Conservation (phyloP, 2,113 vertebrate genomes). For the Lates calcarifer region DNA sequence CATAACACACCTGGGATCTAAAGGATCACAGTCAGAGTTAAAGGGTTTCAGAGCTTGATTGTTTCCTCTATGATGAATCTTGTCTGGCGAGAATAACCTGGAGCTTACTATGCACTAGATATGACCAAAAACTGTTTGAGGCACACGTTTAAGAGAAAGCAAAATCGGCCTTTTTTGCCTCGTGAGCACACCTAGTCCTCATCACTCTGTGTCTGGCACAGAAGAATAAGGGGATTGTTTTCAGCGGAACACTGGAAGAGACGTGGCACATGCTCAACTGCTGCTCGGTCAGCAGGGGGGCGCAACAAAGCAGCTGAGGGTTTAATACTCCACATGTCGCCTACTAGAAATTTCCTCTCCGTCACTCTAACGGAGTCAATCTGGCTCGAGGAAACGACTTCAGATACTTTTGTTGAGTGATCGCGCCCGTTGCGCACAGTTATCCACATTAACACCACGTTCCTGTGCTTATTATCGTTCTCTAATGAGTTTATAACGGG, state of each 20-base stretch:
- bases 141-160: too few species aligned
- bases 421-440: slow-evolving; percentile 40
- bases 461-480: neutral
- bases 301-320: slow-evolving; percentile 41
- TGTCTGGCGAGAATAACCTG: neutral
- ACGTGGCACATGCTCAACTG: slow-evolving; percentile 81
- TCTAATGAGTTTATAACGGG: neutral
- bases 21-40: neutral
- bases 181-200: neutral
- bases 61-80: neutral
- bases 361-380: slow-evolving; percentile 2
- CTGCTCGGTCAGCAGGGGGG: slow-evolving; percentile 53
- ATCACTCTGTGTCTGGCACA: neutral
- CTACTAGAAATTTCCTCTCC: slow-evolving; percentile 8
- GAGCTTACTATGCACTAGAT: neutral
- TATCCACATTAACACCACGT: neutral
- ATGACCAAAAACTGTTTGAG: too few species aligned
- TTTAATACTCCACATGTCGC: neutral
- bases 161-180: too few species aligned
- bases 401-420: neutral
- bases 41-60: neutral
- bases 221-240: slow-evolving; percentile 64
- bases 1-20: too few species aligned
- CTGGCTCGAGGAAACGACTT: neutral
- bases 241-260: slow-evolving; percentile 65